Base-by-base conservation (phyloP, 2,797 vertebrate species). In the Sebastolobus altivelis region DNA sequence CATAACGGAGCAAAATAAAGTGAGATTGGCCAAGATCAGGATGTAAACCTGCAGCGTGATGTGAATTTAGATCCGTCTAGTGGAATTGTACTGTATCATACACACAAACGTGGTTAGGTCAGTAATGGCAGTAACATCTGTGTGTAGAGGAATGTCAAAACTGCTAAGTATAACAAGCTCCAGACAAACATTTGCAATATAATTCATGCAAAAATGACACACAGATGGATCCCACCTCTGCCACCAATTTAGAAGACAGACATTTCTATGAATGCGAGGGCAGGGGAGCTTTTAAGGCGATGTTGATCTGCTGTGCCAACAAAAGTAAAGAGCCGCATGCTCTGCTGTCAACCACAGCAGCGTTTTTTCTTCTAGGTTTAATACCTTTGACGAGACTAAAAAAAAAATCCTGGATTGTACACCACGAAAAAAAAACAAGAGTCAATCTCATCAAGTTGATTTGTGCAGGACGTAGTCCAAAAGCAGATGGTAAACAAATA, bases 401-500 rank as follows among this genome's bases (percentile, higher is more conserved):
- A 52, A 83, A 59, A 22, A n/a, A 72, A 82, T 78, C 37, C 40
- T 68, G 60, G 74, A 84, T 79, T 18, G 9, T 14, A 43, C 37
- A 35, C 11, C 10, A 52, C 37, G 71, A 77, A 76, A 38, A 68
- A 79, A 59, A 72, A 72, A 66, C 40, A 83, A 80, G 38, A 81
- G 70, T 80, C 62, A 75, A 63, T 69, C 68, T 80, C 75, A 85
- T 92, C 82, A 82, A 78, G 68, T 78, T 92, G 90, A 89, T 91
- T 82, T 85, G 73, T 60, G 66, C 35, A 75, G 79, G 87, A 92
- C 72, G 63, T 60, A 59, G 70, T 92, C 92, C 92, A 93, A 92
- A 94, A 89, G 59, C 86, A 90, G 88, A 93, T 93, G 81, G 87
- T 85, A 90, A 93, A 94, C 89, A 91, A 89, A 94, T 91, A 94